Evolutionary conservation across 2,888 invertebrate genomes (phyloP).

Genomic region (Spodoptera exigua): DNA sequence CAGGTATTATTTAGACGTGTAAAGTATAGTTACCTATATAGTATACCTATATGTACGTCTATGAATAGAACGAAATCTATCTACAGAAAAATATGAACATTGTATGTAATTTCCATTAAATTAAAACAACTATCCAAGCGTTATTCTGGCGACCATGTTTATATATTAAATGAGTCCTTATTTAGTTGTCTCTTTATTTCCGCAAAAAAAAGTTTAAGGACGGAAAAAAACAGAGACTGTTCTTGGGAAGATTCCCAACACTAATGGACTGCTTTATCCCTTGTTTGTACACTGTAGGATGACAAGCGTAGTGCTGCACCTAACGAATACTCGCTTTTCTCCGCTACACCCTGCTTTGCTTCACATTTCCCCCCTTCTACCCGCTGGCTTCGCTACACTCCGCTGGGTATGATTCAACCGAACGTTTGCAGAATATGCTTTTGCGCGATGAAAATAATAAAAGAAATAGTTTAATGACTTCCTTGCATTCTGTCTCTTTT

Average conservation of each 20-base stretch:
- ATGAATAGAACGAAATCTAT: too few species aligned
- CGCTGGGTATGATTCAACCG: constrained; percentile 53
- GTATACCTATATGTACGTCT: too few species aligned
- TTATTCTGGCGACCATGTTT: neutral
- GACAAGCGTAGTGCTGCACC: constrained; percentile 59
- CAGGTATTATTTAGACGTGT: too few species aligned
- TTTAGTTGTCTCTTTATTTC: constrained; percentile 27
- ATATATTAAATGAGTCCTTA: constrained; percentile 5
- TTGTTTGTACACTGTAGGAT: constrained; percentile 69
- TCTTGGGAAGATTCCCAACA: constrained; percentile 60
- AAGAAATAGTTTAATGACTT: constrained; percentile 30
- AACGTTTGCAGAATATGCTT: constrained; percentile 35
- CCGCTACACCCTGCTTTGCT: constrained; percentile 1
- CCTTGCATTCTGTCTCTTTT: constrained; percentile 5
- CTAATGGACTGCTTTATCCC: constrained; percentile 75
- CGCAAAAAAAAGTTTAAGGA: constrained; percentile 34
- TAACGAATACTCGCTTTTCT: constrained; percentile 51
- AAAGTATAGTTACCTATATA: too few species aligned
- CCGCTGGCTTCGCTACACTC: constrained; percentile 27
- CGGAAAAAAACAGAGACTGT: constrained; percentile 27
- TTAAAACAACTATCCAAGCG: too few species aligned
- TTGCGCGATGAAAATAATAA: constrained; percentile 23
- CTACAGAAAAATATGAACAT: too few species aligned
- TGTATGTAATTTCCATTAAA: too few species aligned
- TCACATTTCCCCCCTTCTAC: constrained; percentile 7